Evolutionary conservation across 2,888 invertebrate genomes (phyloP), one percentile per base, ranked within the genome.

Genomic region (Sialis lutaria): DNA sequence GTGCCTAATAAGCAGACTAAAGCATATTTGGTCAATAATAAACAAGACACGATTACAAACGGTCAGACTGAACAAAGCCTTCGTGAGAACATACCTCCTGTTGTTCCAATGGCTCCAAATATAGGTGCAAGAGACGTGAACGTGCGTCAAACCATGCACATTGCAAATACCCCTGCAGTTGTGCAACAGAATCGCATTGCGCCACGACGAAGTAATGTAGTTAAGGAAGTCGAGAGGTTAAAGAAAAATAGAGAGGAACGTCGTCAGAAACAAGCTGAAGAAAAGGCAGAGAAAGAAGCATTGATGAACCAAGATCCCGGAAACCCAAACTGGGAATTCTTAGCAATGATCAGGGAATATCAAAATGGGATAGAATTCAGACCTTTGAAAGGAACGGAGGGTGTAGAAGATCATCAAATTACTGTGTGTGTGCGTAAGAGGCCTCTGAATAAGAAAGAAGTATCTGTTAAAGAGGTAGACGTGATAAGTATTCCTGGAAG

Each of bases 361-460:
- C 81, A 83, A 64, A 77, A 67, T 58, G 79, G 75, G 51, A 73
- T 93, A 55, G 93, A 93, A 49, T 91, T 88, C 67, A 75, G 83
- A 57, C 93, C 95, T 22, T 70, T 96, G 47, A 74, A 79, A 39
- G 85, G 87, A 54, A 76, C 77, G 46, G 95, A 93, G 64, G 65
- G 75, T 0, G 82, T 91, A 12, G 83, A 86, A 56, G 88, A 90
- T 64, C 91, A 93, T 64, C 92, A 93, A 68, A 97, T 97, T 57
- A 91, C 91, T n/a, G 97, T 97, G 6, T 97, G 97, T 68, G 95
- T 99, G 1, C 70, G 98, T 50, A 98, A 97, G 66, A 74, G 98
- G 55, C 98, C 98, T 41, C 70, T 98, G 48, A 96, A 93, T 63
- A 91, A 90, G 58, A 93, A 90, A 70, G 96, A 96, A 67, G 49